phyloP scores from a whole-genome alignment of 2,113 vertebrate species.

The Prunella fulvescens region DNA sequence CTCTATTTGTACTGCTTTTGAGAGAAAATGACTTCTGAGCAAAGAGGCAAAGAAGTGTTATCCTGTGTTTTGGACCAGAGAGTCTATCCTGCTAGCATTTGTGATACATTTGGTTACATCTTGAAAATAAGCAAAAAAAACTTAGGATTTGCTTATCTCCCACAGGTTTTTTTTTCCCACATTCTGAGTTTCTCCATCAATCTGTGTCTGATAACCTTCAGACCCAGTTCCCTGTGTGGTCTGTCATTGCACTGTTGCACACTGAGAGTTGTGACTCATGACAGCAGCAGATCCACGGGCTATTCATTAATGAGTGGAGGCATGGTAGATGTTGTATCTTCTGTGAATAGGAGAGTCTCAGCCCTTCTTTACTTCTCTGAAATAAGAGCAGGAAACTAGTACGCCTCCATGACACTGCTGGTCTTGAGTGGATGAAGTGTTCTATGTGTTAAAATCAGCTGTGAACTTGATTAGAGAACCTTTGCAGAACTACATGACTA shows the following conservation, averaged over 20 bases:
- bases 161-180: background rate
- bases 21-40: background rate
- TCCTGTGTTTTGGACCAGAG: background rate
- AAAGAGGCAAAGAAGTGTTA: background rate
- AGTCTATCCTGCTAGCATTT: background rate
- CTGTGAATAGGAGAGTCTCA: background rate
- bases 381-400: background rate
- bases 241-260: fast-evolving
- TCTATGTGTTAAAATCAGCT: background rate
- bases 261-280: background rate
- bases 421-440: background rate
- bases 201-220: background rate
- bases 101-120: background rate
- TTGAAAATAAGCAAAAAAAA: background rate
- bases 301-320: background rate
- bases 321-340: background rate
- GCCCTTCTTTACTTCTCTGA: background rate
- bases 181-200: background rate
- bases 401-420: background rate
- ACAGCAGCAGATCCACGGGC: background rate
- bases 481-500: background rate
- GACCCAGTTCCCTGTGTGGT: background rate
- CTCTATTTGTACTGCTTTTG: background rate
- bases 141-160: background rate
- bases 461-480: background rate